Evolutionary conservation across 2,113 vertebrate genomes (phyloP).

Genomic region (Coturnix japonica): DNA sequence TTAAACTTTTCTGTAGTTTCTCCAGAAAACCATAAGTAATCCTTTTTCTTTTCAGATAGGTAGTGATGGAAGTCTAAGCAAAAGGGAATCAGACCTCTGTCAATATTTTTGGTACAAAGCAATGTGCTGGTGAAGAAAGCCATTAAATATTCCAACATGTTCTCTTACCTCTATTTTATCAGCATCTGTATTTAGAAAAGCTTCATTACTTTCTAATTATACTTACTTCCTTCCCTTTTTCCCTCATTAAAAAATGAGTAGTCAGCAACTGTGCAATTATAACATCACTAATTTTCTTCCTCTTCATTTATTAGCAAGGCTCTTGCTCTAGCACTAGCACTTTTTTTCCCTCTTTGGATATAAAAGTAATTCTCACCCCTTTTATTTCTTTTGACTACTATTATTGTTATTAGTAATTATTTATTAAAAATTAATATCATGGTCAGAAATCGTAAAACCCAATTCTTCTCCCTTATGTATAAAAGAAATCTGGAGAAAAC

Average conservation of each 20-base stretch:
- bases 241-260: conserved; percentile 32
- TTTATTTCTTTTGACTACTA: neutral
- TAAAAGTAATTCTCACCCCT: neutral
- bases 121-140: neutral
- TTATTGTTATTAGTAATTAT: neutral
- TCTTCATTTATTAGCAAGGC: conserved; percentile 25
- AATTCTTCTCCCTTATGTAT: neutral
- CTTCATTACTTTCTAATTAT: conserved; percentile 47
- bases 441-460: neutral
- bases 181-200: conserved; percentile 41
- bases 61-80: neutral
- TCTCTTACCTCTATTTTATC: conserved; percentile 30
- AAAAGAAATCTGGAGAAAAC: neutral
- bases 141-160: neutral
- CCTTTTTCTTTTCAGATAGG: neutral
- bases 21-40: neutral
- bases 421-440: neutral
- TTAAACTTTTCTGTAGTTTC: neutral
- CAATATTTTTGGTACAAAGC: neutral
- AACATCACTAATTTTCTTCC: conserved; percentile 46
- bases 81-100: neutral
- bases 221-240: neutral
- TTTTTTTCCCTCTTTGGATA: neutral
- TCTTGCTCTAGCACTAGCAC: neutral
- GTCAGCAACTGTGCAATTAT: conserved; percentile 49